Conservation (phyloP, 2,113 vertebrate genomes). For the Menidia beryllina region DNA sequence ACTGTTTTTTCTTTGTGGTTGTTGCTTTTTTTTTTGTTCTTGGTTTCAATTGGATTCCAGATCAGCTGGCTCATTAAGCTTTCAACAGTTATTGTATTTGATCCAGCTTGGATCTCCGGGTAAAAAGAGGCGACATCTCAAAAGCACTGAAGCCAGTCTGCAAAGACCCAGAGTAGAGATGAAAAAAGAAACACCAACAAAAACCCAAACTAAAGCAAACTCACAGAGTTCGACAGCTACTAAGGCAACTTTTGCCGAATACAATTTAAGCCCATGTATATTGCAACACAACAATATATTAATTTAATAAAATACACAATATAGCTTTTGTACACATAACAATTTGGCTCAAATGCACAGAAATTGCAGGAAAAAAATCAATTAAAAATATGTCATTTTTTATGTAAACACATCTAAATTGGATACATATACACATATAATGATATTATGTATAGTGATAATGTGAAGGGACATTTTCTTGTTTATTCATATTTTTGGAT, state of each 20-base stretch:
- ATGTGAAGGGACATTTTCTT: conserved; percentile 92
- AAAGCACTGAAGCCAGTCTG: conserved; percentile 91
- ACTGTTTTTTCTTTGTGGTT: conserved; percentile 64
- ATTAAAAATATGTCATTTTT: conserved; percentile 99
- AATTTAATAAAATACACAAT: conserved; percentile 99
- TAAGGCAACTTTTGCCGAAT: conserved; percentile 99
- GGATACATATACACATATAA: conserved; percentile 99
- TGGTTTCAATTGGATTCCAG: conserved; percentile 66
- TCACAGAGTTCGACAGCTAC: conserved; percentile 99
- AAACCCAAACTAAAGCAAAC: conserved; percentile 90
- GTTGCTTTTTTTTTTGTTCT: conserved; percentile 77
- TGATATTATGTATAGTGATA: conserved; percentile 92
- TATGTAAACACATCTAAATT: conserved; percentile 99
- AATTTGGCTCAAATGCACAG: conserved; percentile 99
- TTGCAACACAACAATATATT: conserved; percentile 99
- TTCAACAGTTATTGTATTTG: conserved; percentile 89
- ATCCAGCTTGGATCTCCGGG: conserved; percentile 89
- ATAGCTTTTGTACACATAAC: conserved; percentile 99
- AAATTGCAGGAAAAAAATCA: conserved; percentile 99
- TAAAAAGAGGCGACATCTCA: conserved; percentile 93
- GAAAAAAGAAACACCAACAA: conserved; percentile 68
- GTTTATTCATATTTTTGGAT: conserved; percentile 83
- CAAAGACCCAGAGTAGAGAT: conserved; percentile 89
- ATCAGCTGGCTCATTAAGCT: conserved; percentile 85
- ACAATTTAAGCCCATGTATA: conserved; percentile 99